A percentile compares a stretch with the other conserved stretches of the same genome.
Conservation (phyloP, 2,113 vertebrate species). For the Hypomesus transpacificus region DNA sequence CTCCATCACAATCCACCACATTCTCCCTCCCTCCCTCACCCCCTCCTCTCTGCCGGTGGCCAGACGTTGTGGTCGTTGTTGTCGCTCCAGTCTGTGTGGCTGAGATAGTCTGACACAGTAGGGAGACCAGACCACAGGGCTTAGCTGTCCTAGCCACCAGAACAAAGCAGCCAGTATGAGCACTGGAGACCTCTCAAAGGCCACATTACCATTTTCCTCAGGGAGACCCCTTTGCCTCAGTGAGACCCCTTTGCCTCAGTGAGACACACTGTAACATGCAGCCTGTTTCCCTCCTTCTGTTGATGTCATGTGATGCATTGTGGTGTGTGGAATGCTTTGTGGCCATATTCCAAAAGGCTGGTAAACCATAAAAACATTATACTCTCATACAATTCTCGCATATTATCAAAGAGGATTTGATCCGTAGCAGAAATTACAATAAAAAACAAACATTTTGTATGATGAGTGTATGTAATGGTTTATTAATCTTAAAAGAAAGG, state of each 20-base stretch:
- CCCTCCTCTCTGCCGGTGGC: background rate
- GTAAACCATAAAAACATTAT: background rate
- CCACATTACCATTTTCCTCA: conserved; percentile 20
- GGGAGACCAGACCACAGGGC: conserved; percentile 19
- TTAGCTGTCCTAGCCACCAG: conserved; percentile 20
- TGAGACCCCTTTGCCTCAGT: background rate
- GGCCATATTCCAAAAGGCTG: background rate
- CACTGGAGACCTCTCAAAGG: conserved; percentile 34
- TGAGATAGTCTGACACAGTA: conserved; percentile 26
- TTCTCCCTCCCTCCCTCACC: no score
- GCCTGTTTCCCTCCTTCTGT: background rate
- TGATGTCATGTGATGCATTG: background rate
- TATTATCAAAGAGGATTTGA: no score
- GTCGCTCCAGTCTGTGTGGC: conserved; percentile 23
- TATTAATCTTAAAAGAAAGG: no score
- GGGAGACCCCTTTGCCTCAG: background rate
- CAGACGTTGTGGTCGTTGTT: conserved; percentile 17
- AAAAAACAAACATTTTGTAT: no score
- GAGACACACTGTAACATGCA: background rate
- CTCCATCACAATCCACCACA: no score
- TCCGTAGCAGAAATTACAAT: no score
- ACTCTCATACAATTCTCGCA: no score
- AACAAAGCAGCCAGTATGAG: conserved; percentile 41
- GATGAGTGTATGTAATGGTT: no score
- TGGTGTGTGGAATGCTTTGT: background rate